phyloP scores from a whole-genome alignment of 2,797 vertebrate genomes.

The Myotis daubentonii region DNA sequence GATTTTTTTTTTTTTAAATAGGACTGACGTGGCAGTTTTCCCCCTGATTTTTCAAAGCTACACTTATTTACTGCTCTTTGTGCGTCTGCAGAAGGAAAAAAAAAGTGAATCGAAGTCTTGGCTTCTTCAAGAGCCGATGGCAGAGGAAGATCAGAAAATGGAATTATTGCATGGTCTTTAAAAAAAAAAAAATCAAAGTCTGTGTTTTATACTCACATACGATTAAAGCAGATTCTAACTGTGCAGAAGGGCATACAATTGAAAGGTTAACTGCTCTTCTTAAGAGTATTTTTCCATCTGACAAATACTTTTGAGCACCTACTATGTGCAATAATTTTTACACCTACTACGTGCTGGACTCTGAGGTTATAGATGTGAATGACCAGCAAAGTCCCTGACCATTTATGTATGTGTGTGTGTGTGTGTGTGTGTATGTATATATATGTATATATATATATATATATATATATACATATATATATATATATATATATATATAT shows the following conservation, averaged over 20 bases:
- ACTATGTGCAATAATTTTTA: neutral
- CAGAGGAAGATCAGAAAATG: neutral
- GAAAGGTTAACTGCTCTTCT: neutral
- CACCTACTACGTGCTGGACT: neutral
- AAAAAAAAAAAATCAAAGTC: neutral
- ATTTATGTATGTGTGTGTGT: too few species aligned
- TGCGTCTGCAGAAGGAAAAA: neutral
- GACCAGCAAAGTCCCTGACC: neutral
- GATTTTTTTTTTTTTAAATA: neutral
- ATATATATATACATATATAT: neutral
- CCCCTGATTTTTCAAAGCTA: conserved; percentile 21
- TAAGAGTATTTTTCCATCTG: neutral
- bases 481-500: too few species aligned
- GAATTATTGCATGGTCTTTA: neutral
- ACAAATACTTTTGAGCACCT: neutral
- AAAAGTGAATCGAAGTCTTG: conserved; percentile 15
- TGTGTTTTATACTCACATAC: neutral
- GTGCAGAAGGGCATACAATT: neutral
- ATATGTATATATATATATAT: neutral
- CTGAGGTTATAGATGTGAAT: neutral
- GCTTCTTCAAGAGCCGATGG: neutral
- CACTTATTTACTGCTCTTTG: conserved; percentile 16
- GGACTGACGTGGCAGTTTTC: conserved; percentile 30
- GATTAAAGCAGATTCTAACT: neutral
- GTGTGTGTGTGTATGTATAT: too few species aligned